Conservation (phyloP, 2,888 invertebrate genomes). For the Clanis bilineata region DNA sequence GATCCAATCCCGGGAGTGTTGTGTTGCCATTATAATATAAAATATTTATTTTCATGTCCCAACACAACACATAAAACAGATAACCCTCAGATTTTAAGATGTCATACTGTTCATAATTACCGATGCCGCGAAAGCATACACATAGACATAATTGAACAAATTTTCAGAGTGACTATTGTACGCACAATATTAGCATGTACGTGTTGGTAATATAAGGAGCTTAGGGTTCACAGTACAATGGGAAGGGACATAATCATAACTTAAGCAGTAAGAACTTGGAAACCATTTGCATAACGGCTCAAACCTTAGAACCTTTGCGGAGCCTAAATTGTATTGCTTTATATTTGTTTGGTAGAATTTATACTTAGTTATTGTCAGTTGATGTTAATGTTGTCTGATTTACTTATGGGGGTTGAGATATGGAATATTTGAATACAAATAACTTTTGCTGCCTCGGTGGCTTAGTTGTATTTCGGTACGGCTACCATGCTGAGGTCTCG, state of each 20-base stretch:
- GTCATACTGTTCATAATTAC: not conserved
- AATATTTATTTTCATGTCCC: too few relatives aligned
- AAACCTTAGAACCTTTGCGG: constrained; percentile 23
- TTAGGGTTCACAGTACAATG: constrained; percentile 16
- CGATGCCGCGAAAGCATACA: constrained; percentile 12
- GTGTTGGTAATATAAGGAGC: constrained; percentile 14
- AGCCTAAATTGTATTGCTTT: not conserved
- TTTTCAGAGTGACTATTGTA: constrained; percentile 15
- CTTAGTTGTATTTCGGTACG: too few relatives aligned
- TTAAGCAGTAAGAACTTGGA: constrained; percentile 39
- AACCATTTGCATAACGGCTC: constrained; percentile 25
- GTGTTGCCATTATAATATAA: too few relatives aligned
- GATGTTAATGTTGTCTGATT: not conserved
- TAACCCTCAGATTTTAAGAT: not conserved
- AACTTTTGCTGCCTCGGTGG: too few relatives aligned
- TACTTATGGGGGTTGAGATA: too few relatives aligned
- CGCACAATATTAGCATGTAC: constrained; percentile 14
- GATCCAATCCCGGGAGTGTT: too few relatives aligned
- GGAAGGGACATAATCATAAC: constrained; percentile 36
- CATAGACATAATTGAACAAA: constrained; percentile 27
- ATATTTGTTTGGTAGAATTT: not conserved
- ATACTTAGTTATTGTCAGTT: not conserved
- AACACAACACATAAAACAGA: too few relatives aligned
- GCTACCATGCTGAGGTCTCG: too few relatives aligned
- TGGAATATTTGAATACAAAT: too few relatives aligned